phyloP scores from a whole-genome alignment of 2,113 vertebrate genomes.

The Conger conger region DNA sequence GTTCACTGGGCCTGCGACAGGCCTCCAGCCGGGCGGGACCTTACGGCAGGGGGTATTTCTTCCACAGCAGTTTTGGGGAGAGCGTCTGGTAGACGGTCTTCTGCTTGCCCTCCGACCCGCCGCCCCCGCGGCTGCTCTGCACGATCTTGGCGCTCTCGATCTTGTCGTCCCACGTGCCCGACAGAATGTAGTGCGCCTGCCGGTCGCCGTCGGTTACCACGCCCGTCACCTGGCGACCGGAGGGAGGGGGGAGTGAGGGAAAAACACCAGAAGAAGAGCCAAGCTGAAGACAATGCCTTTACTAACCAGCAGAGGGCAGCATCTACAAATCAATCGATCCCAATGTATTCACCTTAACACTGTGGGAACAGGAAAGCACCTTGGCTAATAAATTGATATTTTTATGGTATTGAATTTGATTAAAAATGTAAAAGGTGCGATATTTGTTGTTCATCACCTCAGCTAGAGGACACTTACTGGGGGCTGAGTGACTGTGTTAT shows the following conservation, averaged over 20 bases:
- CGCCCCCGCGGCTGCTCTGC: slow-evolving; percentile 85
- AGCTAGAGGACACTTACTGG: too few relatives aligned
- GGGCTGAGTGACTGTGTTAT: too few relatives aligned
- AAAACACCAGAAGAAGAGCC: background rate
- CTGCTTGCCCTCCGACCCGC: slow-evolving; percentile 84
- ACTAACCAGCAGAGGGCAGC: slow-evolving; percentile 56
- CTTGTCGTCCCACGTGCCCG: slow-evolving; percentile 95
- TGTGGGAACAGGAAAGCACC: background rate
- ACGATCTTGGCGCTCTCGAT: slow-evolving; percentile 91
- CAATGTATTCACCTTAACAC: background rate
- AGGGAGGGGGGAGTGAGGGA: background rate
- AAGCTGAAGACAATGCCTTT: background rate
- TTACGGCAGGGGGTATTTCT: slow-evolving; percentile 95
- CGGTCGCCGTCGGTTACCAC: slow-evolving; percentile 81
- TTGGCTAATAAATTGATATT: too few relatives aligned
- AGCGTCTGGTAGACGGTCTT: slow-evolving; percentile 95
- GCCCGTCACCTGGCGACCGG: slow-evolving; percentile 80
- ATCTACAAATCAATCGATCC: slow-evolving; percentile 19
- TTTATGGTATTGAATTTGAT: background rate
- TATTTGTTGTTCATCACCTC: too few relatives aligned
- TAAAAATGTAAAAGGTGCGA: background rate
- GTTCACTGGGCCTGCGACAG: background rate
- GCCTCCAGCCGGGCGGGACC: slow-evolving; percentile 38
- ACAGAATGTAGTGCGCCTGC: slow-evolving; percentile 90
- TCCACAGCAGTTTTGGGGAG: slow-evolving; percentile 89